These are phyloP conservation scores for Rhabdomys dilectus DNA, from an alignment of 2,113 vertebrate species.

Conservation along the genomic window DNA sequence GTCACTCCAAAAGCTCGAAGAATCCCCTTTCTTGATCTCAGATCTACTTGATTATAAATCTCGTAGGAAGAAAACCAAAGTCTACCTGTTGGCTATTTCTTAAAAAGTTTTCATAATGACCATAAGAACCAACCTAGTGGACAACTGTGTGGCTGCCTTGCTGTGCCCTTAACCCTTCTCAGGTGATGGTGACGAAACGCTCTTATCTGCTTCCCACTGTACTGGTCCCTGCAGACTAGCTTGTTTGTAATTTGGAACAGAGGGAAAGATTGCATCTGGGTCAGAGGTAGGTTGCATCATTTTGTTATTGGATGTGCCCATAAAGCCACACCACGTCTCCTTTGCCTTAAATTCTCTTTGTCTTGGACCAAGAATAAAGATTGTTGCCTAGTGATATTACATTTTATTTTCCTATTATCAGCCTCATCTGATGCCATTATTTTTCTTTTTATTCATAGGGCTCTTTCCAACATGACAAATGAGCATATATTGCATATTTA, in stretches of 20 bases:
- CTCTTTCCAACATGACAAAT: neutral
- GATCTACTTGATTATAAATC: neutral
- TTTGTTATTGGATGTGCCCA: slow-evolving; percentile 46
- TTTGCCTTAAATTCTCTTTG: slow-evolving; percentile 75
- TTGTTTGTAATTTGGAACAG: slow-evolving; percentile 70
- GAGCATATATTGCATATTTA: neutral
- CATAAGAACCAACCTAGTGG: slow-evolving; percentile 21
- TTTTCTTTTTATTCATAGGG: neutral
- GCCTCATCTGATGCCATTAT: neutral
- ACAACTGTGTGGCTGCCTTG: neutral
- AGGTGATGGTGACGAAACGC: slow-evolving; percentile 68
- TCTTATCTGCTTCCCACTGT: slow-evolving; percentile 65
- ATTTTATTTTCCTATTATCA: slow-evolving; percentile 1
- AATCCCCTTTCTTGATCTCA: neutral
- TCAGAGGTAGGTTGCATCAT: slow-evolving; percentile 73
- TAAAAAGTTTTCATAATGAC: neutral
- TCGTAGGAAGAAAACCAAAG: neutral
- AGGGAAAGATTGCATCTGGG: slow-evolving; percentile 73
- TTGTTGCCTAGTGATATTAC: neutral
- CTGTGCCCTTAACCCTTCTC: slow-evolving; percentile 67
- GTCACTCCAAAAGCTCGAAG: neutral
- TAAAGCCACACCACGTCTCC: slow-evolving; percentile 36
- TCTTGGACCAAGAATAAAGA: slow-evolving; percentile 44
- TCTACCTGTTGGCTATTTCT: neutral
- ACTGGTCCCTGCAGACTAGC: slow-evolving; percentile 66